Percentiles rank a stretch among this genome's conserved stretches.
Conservation (phyloP, 2,797 vertebrate genomes). For the Cyprinella venusta region DNA sequence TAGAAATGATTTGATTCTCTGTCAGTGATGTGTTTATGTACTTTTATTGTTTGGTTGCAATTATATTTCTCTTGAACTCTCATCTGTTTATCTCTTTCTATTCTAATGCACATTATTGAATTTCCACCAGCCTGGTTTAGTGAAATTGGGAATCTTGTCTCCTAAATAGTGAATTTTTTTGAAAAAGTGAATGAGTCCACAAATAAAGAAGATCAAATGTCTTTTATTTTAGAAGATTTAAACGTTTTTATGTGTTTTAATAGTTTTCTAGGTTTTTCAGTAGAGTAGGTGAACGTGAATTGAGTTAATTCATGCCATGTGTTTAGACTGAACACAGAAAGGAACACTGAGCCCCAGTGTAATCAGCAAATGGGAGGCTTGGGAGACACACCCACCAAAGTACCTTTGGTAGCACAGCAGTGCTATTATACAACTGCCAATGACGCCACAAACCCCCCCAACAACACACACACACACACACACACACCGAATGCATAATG, state of each 20-base stretch:
- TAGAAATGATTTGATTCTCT: background rate
- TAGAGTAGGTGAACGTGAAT: constrained; percentile 38
- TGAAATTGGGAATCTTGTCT: background rate
- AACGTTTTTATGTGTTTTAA: constrained; percentile 13
- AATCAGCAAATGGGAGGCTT: constrained; percentile 69
- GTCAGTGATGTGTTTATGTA: background rate
- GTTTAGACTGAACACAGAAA: constrained; percentile 58
- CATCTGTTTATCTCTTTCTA: background rate
- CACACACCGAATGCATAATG: constrained; percentile 45
- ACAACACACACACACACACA: constrained; percentile 40
- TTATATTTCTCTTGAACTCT: background rate
- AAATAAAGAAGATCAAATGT: background rate
- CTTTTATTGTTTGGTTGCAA: background rate
- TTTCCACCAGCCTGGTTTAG: background rate
- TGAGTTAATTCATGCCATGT: constrained; percentile 57
- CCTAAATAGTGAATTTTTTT: background rate
- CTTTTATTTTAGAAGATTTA: constrained; percentile 16
- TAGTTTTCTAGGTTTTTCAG: constrained; percentile 16
- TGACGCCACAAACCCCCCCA: constrained; percentile 70
- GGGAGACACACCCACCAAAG: constrained; percentile 72
- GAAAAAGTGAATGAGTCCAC: constrained; percentile 2
- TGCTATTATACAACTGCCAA: constrained; percentile 73
- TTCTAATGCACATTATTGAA: background rate
- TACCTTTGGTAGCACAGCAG: constrained; percentile 71
- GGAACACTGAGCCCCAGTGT: constrained; percentile 81